phyloP scores from a whole-genome alignment of 2,888 invertebrate genomes.

The Teinopalpus imperialis region DNA sequence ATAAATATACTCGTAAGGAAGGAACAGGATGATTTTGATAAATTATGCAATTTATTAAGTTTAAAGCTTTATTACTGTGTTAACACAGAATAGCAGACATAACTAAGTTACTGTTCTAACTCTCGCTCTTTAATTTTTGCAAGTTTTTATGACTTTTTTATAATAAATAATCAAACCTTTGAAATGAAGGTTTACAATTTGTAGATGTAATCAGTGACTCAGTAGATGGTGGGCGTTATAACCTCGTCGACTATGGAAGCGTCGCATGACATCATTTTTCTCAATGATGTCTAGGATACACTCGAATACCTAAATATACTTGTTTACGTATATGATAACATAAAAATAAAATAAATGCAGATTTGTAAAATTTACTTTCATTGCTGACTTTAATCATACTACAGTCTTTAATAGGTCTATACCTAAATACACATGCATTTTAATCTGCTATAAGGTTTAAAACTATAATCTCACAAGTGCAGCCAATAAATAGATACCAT shows the following conservation, averaged over 20 bases:
- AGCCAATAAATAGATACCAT: too few relatives aligned
- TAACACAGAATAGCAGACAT: too few relatives aligned
- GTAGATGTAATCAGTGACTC: constrained; percentile 21
- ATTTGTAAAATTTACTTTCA: background rate
- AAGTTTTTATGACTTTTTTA: background rate
- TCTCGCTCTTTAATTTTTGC: background rate
- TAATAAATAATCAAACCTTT: too few relatives aligned
- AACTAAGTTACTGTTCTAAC: too few relatives aligned
- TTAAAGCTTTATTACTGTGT: too few relatives aligned
- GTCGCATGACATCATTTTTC: constrained; percentile 27
- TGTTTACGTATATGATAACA: constrained; percentile 9
- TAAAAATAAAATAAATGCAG: constrained; percentile 16
- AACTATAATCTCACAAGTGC: too few relatives aligned
- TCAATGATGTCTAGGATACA: constrained; percentile 20
- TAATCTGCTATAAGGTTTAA: too few relatives aligned
- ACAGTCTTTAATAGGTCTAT: too few relatives aligned
- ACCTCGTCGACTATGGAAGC: constrained; percentile 22
- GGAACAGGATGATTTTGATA: too few relatives aligned
- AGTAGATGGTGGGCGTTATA: constrained; percentile 21
- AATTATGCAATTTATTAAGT: too few relatives aligned
- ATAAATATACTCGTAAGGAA: too few relatives aligned
- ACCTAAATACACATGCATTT: too few relatives aligned
- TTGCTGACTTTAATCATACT: background rate
- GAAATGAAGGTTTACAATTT: constrained; percentile 10
- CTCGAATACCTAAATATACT: constrained; percentile 21